phyloP scores from a whole-genome alignment of 1,140 invertebrate species.

The Hyles vespertilio region DNA sequence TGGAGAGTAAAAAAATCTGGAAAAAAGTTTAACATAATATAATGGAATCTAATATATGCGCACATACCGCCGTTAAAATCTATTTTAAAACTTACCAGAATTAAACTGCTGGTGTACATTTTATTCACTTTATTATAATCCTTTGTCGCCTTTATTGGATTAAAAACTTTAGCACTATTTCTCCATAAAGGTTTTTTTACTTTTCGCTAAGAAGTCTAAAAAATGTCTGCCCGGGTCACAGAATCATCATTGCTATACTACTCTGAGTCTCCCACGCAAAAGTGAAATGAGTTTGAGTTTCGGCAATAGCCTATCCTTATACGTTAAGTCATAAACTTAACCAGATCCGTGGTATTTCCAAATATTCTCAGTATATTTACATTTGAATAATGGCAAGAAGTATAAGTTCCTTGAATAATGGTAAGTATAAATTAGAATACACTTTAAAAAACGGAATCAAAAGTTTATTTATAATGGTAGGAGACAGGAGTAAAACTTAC shows the following conservation, averaged over 20 bases:
- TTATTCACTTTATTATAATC: neutral
- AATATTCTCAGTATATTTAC: no score
- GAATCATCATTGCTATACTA: constrained; percentile 35
- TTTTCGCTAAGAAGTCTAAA: constrained; percentile 30
- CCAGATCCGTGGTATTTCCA: no score
- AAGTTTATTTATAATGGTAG: no score
- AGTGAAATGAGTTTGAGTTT: constrained; percentile 49
- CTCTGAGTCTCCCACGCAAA: constrained; percentile 54
- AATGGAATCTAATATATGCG: neutral
- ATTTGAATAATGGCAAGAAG: no score
- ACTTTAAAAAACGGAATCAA: no score
- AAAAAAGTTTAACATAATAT: constrained; percentile 14
- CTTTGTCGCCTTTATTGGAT: neutral
- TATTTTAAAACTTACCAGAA: neutral
- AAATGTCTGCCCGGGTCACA: constrained; percentile 40
- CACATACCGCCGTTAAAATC: neutral
- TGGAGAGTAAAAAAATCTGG: constrained; percentile 37
- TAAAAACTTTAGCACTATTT: neutral
- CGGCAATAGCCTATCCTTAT: constrained; percentile 57
- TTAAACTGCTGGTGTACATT: neutral
- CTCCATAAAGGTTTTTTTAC: constrained; percentile 1
- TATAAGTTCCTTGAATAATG: no score
- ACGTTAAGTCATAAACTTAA: constrained; percentile 18
- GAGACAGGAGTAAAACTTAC: no score
- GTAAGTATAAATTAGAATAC: no score